A percentile compares a stretch with the other conserved stretches of the same genome.
Evolutionary conservation across 2,888 invertebrate species (phyloP).

Genomic region (Zygaena filipendulae): DNA sequence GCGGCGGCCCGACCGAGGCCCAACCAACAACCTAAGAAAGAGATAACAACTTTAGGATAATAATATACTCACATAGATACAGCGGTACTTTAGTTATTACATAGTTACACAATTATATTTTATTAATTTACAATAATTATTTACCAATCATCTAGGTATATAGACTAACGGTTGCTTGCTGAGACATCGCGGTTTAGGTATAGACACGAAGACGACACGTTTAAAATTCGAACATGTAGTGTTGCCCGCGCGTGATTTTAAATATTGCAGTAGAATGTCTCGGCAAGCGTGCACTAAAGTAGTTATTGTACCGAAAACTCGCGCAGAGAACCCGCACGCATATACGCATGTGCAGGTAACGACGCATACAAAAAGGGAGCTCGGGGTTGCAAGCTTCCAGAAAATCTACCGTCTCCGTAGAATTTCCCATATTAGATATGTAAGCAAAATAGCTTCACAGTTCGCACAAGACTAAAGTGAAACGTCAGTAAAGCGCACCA

Average conservation of each 20-base stretch:
- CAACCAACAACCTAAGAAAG: constrained; percentile 67
- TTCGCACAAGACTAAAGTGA: too few relatives aligned
- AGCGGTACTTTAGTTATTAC: constrained; percentile 45
- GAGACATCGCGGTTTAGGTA: constrained; percentile 40
- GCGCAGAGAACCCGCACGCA: constrained; percentile 31
- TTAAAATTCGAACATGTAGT: constrained; percentile 7
- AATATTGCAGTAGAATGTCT: too few relatives aligned
- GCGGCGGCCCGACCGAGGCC: constrained; percentile 39
- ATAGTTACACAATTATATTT: constrained; percentile 46
- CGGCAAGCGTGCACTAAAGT: constrained; percentile 37
- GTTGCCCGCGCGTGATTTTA: too few relatives aligned
- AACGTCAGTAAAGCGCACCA: too few relatives aligned
- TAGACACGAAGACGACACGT: too few relatives aligned
- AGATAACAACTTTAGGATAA: constrained; percentile 63
- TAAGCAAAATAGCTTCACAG: too few relatives aligned
- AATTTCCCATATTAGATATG: too few relatives aligned
- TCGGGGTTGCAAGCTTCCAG: too few relatives aligned
- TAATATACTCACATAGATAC: constrained; percentile 57
- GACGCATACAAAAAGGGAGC: too few relatives aligned
- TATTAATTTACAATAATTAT: constrained; percentile 32
- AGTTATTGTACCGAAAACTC: constrained; percentile 48
- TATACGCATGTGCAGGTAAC: constrained; percentile 28
- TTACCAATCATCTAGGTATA: constrained; percentile 33
- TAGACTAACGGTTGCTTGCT: too few relatives aligned
- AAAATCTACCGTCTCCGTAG: too few relatives aligned